These are phyloP conservation scores for Xenopus borealis DNA, from an alignment of 2,113 vertebrate genomes.

Conservation along the genomic window DNA sequence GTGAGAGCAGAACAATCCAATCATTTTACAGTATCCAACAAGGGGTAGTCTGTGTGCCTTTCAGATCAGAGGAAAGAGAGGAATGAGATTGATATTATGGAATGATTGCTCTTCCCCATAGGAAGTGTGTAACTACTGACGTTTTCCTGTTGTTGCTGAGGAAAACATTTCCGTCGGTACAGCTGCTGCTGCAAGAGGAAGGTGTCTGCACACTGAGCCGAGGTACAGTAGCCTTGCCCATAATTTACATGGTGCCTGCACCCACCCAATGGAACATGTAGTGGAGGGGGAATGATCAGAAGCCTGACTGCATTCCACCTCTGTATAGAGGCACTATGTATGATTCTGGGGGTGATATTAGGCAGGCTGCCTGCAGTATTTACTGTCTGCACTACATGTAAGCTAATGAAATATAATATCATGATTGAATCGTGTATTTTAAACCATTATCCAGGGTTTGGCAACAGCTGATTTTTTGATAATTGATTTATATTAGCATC, in stretches of 20 bases:
- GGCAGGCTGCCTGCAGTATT: too few species aligned
- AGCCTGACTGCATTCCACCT: too few species aligned
- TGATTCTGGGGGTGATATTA: too few species aligned
- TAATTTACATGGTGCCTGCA: neutral
- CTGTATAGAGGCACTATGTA: too few species aligned
- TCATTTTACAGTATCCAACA: neutral
- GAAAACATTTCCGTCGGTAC: constrained; percentile 20
- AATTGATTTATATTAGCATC: too few species aligned
- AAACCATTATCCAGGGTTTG: too few species aligned
- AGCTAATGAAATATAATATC: too few species aligned
- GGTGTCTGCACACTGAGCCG: neutral
- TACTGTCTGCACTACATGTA: too few species aligned
- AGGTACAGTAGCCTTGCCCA: constrained; percentile 2
- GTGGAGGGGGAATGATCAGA: too few species aligned
- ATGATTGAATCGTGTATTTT: too few species aligned
- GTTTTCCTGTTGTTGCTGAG: constrained; percentile 26
- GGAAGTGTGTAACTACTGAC: constrained; percentile 48
- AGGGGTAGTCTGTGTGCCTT: neutral
- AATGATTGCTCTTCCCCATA: neutral
- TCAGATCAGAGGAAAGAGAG: neutral
- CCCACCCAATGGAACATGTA: too few species aligned
- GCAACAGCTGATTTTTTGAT: too few species aligned
- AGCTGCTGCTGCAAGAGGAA: neutral
- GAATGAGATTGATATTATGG: neutral
- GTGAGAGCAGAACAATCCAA: neutral